Evolutionary conservation across 1,140 invertebrate genomes (phyloP), one percentile per base, ranked within the genome.

Genomic region (Orius insidiosus): DNA sequence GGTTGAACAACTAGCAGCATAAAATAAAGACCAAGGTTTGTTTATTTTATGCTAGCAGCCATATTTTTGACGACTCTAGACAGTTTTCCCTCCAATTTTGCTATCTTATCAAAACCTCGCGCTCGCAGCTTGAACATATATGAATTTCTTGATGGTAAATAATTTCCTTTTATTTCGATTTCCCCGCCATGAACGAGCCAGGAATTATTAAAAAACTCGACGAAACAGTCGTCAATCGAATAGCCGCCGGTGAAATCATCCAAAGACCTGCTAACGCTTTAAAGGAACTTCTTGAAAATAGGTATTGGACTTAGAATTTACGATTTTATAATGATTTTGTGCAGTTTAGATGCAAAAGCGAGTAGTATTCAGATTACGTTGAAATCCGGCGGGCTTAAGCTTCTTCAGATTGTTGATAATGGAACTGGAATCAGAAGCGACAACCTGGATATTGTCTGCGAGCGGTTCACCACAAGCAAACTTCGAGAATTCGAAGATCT

Each of bases 261-360:
- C 88, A 96, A 62, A 70, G 85, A 52, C 95, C 95, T 9, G 78
- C 85, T 14, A 98, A 97, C 72, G 94, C 90, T 5, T 63, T 98
- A 3, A 98, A 99, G 66, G 96, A 99, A 72, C 67, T 98, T 58
- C 75, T 98, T 37, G 95, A 99, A 74, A 99, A 98, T 62, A 83
- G 86, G 85, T 86, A 66, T 53, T n/a, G n/a, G n/a, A n/a, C n/a
- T 14, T 49, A 38, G 48, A 37, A 33, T n/a, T n/a, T 36, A 36
- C 9, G n/a, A 5, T 36, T 36, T n/a, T n/a, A n/a, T 15, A 5
- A 36, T 11, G 3, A 47, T 54, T 54, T 48, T 53, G 67, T 72
- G 18, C 59, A 92, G 90, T 61, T 67, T 98, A 41, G 95, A 98
- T 75, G 93, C 95, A 0, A 80, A 86, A 60, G 70, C 90, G 1